Evolutionary conservation across 1,140 invertebrate species (phyloP).

Genomic region (Dinothrombium tinctorium): DNA sequence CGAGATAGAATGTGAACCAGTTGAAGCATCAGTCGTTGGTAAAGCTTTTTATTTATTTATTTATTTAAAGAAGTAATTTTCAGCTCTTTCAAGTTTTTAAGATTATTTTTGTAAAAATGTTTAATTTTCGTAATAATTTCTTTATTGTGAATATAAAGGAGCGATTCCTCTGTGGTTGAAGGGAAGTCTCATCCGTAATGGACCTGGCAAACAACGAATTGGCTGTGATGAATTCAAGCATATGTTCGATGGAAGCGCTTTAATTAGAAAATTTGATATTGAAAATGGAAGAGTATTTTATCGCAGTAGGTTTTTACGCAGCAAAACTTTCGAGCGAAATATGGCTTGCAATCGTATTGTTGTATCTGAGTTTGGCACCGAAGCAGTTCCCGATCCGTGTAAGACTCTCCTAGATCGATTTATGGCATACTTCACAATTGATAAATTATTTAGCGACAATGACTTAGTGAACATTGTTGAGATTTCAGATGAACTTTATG

Average conservation of each 20-base stretch:
- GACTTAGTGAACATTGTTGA: conserved; percentile 19
- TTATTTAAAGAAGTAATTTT: too few relatives aligned
- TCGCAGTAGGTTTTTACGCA: conserved; percentile 21
- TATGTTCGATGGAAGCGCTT: conserved; percentile 26
- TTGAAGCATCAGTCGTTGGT: too few relatives aligned
- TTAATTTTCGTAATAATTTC: background rate
- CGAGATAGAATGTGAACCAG: too few relatives aligned
- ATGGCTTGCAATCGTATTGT: conserved; percentile 32
- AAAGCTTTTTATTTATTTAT: too few relatives aligned
- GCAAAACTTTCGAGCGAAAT: conserved; percentile 22
- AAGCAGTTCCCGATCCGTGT: conserved; percentile 28
- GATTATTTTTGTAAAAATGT: background rate
- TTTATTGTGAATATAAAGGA: too few relatives aligned
- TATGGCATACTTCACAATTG: conserved; percentile 23
- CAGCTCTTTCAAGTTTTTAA: too few relatives aligned
- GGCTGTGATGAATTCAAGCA: conserved; percentile 23
- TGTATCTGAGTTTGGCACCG: conserved; percentile 56
- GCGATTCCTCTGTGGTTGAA: conserved; percentile 22
- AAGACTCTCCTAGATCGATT: conserved; percentile 21
- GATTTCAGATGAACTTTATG: conserved; percentile 22
- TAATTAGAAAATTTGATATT: conserved; percentile 24
- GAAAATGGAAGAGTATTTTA: conserved; percentile 19
- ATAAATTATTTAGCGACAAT: conserved; percentile 27
- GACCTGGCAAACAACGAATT: conserved; percentile 22
- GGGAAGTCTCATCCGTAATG: conserved; percentile 24